These are phyloP conservation scores for Torymus aiolomorphi DNA, from an alignment of 2,888 invertebrate genomes.

Conservation along the genomic window DNA sequence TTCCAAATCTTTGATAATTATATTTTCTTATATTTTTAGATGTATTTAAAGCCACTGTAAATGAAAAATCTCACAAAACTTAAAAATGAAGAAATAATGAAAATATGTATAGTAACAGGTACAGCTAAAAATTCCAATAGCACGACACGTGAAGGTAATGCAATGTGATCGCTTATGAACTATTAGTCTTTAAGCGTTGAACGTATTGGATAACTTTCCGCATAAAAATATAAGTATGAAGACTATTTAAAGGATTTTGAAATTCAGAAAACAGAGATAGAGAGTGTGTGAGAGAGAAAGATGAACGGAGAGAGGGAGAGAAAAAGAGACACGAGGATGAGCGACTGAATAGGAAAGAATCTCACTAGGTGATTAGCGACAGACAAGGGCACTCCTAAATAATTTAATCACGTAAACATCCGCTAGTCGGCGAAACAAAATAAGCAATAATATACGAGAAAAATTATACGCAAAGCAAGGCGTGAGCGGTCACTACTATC, in stretches of 20 bases:
- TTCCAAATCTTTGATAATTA: too few relatives aligned
- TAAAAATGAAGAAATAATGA: too few relatives aligned
- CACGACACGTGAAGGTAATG: conserved; percentile 14
- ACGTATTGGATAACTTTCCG: conserved; percentile 22
- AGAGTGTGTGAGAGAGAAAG: too few relatives aligned
- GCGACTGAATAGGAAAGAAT: conserved; percentile 20
- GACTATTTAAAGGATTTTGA: conserved; percentile 32
- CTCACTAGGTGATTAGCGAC: not conserved
- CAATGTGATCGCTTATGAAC: conserved; percentile 58
- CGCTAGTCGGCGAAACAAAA: not conserved
- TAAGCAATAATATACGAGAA: conserved; percentile 3
- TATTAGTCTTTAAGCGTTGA: conserved; percentile 65
- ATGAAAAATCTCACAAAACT: too few relatives aligned
- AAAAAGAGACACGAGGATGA: not conserved
- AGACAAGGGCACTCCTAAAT: conserved; percentile 45
- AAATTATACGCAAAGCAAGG: too few relatives aligned
- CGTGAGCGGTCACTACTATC: too few relatives aligned
- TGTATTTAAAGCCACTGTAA: too few relatives aligned
- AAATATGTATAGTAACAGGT: too few relatives aligned
- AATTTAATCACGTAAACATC: conserved; percentile 5
- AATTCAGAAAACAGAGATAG: not conserved
- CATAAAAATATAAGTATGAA: conserved; percentile 6
- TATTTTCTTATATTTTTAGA: too few relatives aligned
- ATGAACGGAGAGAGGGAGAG: too few relatives aligned
- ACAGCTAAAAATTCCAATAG: not conserved